Evolutionary conservation across 2,888 invertebrate genomes (phyloP).

Genomic region (Carcina quercana): DNA sequence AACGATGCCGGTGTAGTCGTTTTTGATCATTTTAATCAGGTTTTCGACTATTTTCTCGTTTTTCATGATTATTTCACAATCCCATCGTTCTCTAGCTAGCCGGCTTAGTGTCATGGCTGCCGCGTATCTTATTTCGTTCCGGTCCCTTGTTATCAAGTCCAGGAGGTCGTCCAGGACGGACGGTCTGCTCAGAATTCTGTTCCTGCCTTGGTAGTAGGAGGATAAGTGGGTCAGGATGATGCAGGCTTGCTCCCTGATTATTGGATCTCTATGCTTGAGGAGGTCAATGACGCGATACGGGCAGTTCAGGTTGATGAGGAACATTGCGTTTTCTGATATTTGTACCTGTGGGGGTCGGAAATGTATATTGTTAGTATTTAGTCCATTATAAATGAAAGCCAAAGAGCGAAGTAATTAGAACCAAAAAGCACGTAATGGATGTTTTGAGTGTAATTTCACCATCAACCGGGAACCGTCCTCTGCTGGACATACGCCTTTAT

Average conservation of each 20-base stretch:
- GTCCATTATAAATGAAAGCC: no score
- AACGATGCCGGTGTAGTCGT: slow-evolving; percentile 50
- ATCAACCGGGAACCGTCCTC: no score
- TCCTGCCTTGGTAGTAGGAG: slow-evolving; percentile 41
- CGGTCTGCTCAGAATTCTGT: slow-evolving; percentile 38
- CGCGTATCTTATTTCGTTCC: slow-evolving; percentile 52
- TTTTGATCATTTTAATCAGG: slow-evolving; percentile 49
- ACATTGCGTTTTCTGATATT: slow-evolving; percentile 52
- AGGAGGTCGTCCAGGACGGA: slow-evolving; percentile 42
- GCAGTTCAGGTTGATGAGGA: slow-evolving; percentile 44
- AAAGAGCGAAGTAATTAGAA: no score
- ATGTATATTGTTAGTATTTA: no score
- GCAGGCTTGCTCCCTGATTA: slow-evolving; percentile 53
- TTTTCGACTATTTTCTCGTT: slow-evolving; percentile 41
- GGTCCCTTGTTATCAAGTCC: slow-evolving; percentile 42
- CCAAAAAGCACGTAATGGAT: no score
- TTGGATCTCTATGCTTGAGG: slow-evolving; percentile 40
- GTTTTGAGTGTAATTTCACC: no score
- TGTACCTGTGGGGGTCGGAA: no score
- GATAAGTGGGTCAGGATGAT: slow-evolving; percentile 42
- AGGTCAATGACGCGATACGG: slow-evolving; percentile 52
- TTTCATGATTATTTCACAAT: slow-evolving; percentile 34
- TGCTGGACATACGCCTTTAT: no score
- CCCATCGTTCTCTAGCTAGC: slow-evolving; percentile 38
- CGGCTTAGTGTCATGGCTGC: slow-evolving; percentile 47